Conservation (phyloP, 1,140 invertebrate genomes). For the Eupeodes corollae region DNA sequence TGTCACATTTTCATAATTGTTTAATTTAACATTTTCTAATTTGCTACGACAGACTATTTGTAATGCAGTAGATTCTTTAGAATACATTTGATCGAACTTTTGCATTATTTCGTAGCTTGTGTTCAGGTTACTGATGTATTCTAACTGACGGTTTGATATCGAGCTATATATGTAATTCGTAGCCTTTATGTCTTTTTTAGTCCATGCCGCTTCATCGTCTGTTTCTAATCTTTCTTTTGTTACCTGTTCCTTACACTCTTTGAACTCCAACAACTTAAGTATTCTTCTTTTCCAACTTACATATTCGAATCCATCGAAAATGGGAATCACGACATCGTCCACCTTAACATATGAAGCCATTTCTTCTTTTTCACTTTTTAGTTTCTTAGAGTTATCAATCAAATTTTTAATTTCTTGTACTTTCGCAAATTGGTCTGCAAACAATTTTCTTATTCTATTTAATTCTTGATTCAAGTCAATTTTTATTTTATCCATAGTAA, state of each 20-base stretch:
- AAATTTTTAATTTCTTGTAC: neutral
- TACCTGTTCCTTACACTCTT: neutral
- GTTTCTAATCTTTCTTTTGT: neutral
- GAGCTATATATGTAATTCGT: slow-evolving; percentile 19
- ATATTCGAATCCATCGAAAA: slow-evolving; percentile 14
- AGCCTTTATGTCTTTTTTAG: slow-evolving; percentile 14
- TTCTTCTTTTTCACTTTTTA: neutral
- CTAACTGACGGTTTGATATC: slow-evolving; percentile 18
- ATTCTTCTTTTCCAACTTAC: slow-evolving; percentile 12
- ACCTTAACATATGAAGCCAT: neutral
- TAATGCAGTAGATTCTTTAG: slow-evolving; percentile 19
- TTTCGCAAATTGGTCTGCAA: neutral
- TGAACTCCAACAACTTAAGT: slow-evolving; percentile 5
- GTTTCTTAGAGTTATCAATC: neutral
- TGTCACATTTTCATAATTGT: slow-evolving; percentile 9
- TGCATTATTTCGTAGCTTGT: slow-evolving; percentile 16
- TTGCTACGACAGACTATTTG: slow-evolving; percentile 21
- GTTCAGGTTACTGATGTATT: too few species aligned
- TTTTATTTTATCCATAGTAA: neutral
- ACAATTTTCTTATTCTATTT: neutral
- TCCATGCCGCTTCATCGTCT: slow-evolving; percentile 10
- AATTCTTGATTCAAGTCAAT: neutral
- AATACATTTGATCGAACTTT: slow-evolving; percentile 21
- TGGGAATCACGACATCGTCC: slow-evolving; percentile 6
- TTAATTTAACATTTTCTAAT: slow-evolving; percentile 17